phyloP scores from a whole-genome alignment of 1,140 invertebrate genomes.

The Zaprionus tsacasi region DNA sequence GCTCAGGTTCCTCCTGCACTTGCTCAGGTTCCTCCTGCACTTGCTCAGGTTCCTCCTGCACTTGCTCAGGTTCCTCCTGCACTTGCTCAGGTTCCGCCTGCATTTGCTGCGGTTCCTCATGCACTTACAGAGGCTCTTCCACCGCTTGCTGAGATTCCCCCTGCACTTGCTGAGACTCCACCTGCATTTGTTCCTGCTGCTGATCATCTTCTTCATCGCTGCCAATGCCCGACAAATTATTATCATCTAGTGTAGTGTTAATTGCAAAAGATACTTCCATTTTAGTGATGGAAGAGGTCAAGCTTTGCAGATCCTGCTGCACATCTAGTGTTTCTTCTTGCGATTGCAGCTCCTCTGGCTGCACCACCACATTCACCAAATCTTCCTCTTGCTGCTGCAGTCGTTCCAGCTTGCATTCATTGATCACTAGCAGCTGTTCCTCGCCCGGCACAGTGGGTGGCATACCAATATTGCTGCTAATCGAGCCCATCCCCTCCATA shows the following conservation, averaged over 20 bases:
- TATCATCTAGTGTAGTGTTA: background rate
- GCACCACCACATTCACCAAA: background rate
- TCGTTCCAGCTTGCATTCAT: conserved; percentile 53
- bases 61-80: no score
- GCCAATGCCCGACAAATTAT: conserved; percentile 44
- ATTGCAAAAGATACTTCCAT: background rate
- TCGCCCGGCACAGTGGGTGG: conserved; percentile 29
- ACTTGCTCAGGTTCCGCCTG: background rate
- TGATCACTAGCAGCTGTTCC: conserved; percentile 45
- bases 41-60: background rate
- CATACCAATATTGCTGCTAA: conserved; percentile 17
- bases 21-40: background rate
- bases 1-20: background rate
- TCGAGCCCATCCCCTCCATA: background rate
- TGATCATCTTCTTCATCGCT: conserved; percentile 27
- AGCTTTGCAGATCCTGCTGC: background rate
- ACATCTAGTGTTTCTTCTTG: background rate
- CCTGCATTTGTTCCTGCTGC: background rate
- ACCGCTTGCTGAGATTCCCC: background rate
- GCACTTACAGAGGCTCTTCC: background rate
- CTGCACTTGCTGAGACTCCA: background rate
- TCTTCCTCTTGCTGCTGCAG: conserved; percentile 1
- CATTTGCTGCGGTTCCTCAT: background rate
- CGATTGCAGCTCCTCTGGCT: background rate
- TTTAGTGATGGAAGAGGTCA: background rate